Evolutionary conservation across 2,888 invertebrate genomes (phyloP).

Genomic region (Taphrorychus bicolor): DNA sequence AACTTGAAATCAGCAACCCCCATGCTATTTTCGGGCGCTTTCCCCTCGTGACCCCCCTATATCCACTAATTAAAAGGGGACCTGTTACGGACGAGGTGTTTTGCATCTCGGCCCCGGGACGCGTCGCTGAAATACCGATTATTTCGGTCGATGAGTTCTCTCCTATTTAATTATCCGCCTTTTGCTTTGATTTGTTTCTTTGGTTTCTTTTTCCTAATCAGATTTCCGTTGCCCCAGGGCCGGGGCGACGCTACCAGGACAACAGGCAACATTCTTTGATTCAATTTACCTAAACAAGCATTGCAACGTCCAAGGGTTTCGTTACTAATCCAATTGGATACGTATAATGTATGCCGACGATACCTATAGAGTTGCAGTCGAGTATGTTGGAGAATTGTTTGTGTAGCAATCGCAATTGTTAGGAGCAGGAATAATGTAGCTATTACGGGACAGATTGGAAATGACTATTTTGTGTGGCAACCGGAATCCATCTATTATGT

Average conservation of each 20-base stretch:
- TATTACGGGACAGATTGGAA: no score
- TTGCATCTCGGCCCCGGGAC: constrained; percentile 20
- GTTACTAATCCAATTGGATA: no score
- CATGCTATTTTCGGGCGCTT: background rate
- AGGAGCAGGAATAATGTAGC: no score
- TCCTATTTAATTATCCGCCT: constrained; percentile 35
- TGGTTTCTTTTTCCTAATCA: constrained; percentile 25
- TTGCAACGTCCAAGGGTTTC: background rate
- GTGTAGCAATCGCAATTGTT: no score
- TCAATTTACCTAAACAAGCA: background rate
- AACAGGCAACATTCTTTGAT: constrained; percentile 14
- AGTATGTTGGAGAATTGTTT: no score
- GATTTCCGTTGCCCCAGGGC: constrained; percentile 31
- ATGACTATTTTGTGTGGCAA: background rate
- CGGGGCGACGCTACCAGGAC: constrained; percentile 10
- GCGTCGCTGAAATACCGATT: constrained; percentile 28
- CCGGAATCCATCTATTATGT: background rate
- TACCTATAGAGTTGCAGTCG: no score
- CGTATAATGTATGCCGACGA: no score
- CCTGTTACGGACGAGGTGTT: constrained; percentile 27
- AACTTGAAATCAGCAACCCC: background rate
- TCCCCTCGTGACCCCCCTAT: background rate
- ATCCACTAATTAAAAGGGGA: constrained; percentile 24
- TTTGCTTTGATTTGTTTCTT: constrained; percentile 32
- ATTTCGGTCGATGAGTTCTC: constrained; percentile 25